Conservation (phyloP, 2,888 invertebrate genomes). For the Aethes cnicana region DNA sequence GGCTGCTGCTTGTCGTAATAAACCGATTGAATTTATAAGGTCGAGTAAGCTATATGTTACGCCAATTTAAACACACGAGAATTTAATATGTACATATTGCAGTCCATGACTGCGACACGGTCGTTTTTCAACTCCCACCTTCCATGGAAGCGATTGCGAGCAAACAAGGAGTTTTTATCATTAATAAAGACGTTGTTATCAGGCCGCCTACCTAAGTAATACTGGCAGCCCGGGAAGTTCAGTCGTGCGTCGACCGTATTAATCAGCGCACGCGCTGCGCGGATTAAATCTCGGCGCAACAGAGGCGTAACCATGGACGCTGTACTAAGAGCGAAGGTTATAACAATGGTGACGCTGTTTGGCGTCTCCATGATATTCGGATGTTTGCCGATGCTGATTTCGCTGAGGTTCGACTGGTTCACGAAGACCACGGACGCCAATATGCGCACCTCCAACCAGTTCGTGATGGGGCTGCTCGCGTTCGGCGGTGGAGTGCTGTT, state of each 20-base stretch:
- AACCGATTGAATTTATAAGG: too few relatives aligned
- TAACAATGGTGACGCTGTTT: slow-evolving; percentile 90
- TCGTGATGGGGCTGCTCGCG: slow-evolving; percentile 85
- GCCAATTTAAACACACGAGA: too few relatives aligned
- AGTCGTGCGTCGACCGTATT: slow-evolving; percentile 48
- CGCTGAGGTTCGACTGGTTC: slow-evolving; percentile 85
- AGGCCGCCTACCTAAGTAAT: slow-evolving; percentile 61
- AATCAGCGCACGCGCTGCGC: slow-evolving; percentile 34
- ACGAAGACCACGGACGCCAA: slow-evolving; percentile 62
- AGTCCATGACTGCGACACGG: slow-evolving; percentile 8
- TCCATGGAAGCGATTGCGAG: slow-evolving; percentile 44
- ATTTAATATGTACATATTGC: too few relatives aligned
- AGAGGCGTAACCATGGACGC: slow-evolving; percentile 50
- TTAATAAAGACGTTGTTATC: slow-evolving; percentile 69
- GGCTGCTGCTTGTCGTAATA: too few relatives aligned
- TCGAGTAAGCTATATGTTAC: too few relatives aligned
- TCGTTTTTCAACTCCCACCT: slow-evolving; percentile 11
- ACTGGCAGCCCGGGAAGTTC: slow-evolving; percentile 57
- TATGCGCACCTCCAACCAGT: slow-evolving; percentile 72
- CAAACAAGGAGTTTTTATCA: slow-evolving; percentile 66
- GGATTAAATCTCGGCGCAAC: slow-evolving; percentile 47
- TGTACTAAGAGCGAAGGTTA: slow-evolving; percentile 87
- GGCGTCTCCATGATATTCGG: slow-evolving; percentile 89
- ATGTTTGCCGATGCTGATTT: slow-evolving; percentile 87
- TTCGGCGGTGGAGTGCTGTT: slow-evolving; percentile 92